Evolutionary conservation across 2,888 invertebrate species (phyloP).

Genomic region (Acrocyrtus sp.): DNA sequence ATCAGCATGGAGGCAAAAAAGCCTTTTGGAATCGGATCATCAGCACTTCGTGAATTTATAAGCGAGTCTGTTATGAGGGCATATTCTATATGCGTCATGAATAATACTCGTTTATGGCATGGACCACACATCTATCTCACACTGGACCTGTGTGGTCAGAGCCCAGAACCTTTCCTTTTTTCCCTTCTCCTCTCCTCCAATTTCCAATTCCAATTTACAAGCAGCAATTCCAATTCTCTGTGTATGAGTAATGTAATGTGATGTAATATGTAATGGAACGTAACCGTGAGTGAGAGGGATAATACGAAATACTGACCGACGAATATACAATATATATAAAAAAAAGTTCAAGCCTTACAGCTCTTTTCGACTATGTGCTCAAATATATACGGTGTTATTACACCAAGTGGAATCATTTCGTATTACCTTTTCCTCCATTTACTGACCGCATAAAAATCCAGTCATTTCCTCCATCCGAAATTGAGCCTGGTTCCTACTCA

Average conservation of each 20-base stretch:
- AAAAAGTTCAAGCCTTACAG: no score
- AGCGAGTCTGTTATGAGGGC: constrained; percentile 45
- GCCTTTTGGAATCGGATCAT: no score
- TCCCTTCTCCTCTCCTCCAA: constrained; percentile 47
- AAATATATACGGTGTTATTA: no score
- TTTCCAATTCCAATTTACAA: constrained; percentile 54
- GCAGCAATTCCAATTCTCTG: constrained; percentile 45
- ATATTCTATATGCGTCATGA: constrained; percentile 51
- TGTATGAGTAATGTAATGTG: constrained; percentile 40
- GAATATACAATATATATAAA: no score
- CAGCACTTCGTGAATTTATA: constrained; percentile 38
- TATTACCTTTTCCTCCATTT: constrained; percentile 43
- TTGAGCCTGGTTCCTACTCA: neutral
- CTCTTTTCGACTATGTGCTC: constrained; percentile 14
- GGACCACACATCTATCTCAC: constrained; percentile 12
- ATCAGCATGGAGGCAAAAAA: no score
- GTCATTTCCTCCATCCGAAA: constrained; percentile 26
- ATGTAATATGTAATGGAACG: constrained; percentile 33
- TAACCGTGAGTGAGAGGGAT: constrained; percentile 5
- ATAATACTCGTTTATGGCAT: constrained; percentile 48
- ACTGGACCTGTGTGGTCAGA: constrained; percentile 32
- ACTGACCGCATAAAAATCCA: constrained; percentile 48
- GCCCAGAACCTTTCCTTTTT: constrained; percentile 28
- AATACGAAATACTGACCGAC: no score
- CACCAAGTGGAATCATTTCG: constrained; percentile 44